Percentiles rank a stretch among this genome's conserved stretches.
Conservation (phyloP, 2,888 invertebrate genomes). For the Protodeltote pygarga region DNA sequence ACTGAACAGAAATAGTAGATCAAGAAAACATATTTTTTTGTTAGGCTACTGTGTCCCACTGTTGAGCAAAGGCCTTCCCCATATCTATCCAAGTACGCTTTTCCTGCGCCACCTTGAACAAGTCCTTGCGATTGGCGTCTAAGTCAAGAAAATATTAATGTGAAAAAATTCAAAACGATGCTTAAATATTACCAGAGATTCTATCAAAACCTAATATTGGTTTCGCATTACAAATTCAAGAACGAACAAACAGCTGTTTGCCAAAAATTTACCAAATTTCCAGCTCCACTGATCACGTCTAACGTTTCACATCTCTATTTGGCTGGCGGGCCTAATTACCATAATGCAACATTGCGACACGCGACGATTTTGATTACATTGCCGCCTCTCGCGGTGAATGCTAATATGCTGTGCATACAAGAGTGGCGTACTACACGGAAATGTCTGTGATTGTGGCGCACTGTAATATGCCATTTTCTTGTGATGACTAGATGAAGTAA, state of each 20-base stretch:
- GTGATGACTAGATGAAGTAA: slow-evolving; percentile 25
- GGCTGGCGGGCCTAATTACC: slow-evolving; percentile 67
- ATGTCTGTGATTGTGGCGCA: slow-evolving; percentile 54
- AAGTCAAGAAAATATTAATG: too few relatives aligned
- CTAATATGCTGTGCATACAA: slow-evolving; percentile 63
- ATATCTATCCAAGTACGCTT: too few relatives aligned
- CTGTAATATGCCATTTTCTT: slow-evolving; percentile 43
- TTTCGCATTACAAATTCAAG: slow-evolving; percentile 10
- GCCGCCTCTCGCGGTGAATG: slow-evolving; percentile 66
- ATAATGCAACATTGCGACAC: slow-evolving; percentile 75
- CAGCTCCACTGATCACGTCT: slow-evolving; percentile 57
- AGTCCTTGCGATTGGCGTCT: too few relatives aligned
- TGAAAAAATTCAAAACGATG: too few relatives aligned
- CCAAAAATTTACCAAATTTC: slow-evolving; percentile 50
- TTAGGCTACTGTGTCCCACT: too few relatives aligned
- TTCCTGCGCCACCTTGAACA: too few relatives aligned
- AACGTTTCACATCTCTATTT: slow-evolving; percentile 67
- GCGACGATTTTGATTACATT: slow-evolving; percentile 75
- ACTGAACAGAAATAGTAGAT: too few relatives aligned
- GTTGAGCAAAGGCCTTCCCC: too few relatives aligned
- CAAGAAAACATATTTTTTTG: too few relatives aligned
- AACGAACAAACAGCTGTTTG: slow-evolving; percentile 10
- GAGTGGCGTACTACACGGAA: slow-evolving; percentile 56
- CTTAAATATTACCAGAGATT: neutral
- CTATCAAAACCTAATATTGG: slow-evolving; percentile 8